These are phyloP conservation scores for Ormia ochracea DNA, from an alignment of 2,888 invertebrate genomes.

Conservation along the genomic window DNA sequence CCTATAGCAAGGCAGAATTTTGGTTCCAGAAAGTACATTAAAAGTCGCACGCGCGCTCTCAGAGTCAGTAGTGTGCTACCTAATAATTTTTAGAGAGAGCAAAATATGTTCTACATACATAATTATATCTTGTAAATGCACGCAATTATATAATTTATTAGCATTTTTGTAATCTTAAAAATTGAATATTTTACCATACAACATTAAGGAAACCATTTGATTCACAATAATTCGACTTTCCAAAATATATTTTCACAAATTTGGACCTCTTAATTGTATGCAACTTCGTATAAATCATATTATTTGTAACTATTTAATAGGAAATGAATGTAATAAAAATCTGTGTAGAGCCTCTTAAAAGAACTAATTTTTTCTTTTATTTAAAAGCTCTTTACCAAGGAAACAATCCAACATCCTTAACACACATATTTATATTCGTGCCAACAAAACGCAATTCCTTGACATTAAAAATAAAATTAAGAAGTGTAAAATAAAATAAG, in stretches of 20 bases:
- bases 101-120: neutral
- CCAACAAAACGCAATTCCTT: constrained; percentile 3
- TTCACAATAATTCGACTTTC: neutral
- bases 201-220: neutral
- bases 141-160: neutral
- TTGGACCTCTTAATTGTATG: neutral
- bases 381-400: constrained; percentile 25
- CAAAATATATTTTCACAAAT: neutral
- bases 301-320: neutral
- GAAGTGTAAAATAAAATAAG: constrained; percentile 8
- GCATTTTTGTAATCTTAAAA: neutral
- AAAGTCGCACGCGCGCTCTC: too few species aligned
- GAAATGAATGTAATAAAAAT: neutral
- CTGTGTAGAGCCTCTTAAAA: neutral
- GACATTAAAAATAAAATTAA: constrained; percentile 12
- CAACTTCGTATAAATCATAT: neutral
- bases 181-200: neutral
- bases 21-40: too few species aligned
- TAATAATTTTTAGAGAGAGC: too few species aligned
- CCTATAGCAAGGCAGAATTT: too few species aligned
- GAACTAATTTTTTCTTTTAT: neutral
- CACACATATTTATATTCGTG: neutral
- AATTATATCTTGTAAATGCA: neutral
- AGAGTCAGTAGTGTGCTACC: too few species aligned
- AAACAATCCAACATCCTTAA: constrained; percentile 3